These are phyloP conservation scores for Nibea albiflora DNA, from an alignment of 2,113 vertebrate genomes.

Conservation along the genomic window DNA sequence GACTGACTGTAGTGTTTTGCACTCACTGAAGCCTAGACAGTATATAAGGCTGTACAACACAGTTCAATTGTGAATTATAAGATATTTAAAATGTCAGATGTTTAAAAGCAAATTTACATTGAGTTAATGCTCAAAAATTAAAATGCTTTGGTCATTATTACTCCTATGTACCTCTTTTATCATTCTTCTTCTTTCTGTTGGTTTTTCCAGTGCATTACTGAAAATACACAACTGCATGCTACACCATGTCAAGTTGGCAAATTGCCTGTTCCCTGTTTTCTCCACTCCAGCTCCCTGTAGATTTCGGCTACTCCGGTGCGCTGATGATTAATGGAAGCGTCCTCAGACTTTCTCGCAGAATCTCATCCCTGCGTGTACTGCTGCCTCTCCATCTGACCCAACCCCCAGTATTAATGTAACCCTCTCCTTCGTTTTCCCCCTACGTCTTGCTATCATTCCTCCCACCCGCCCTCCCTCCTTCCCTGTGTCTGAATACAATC, in stretches of 20 bases:
- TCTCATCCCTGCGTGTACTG: constrained; percentile 40
- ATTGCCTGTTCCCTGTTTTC: constrained; percentile 58
- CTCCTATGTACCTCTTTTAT: neutral
- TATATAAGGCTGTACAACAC: neutral
- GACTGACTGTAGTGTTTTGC: neutral
- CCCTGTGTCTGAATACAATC: constrained; percentile 46
- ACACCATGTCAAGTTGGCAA: constrained; percentile 41
- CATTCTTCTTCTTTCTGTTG: constrained; percentile 10
- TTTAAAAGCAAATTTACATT: constrained; percentile 2
- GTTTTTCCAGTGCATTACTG: constrained; percentile 9
- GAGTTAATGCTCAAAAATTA: neutral
- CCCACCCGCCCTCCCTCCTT: constrained; percentile 32
- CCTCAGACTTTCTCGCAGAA: constrained; percentile 47
- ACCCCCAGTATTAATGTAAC: constrained; percentile 49
- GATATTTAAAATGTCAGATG: neutral
- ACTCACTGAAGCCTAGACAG: neutral
- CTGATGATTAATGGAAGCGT: constrained; percentile 72
- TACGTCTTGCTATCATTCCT: constrained; percentile 35
- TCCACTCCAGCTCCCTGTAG: constrained; percentile 53
- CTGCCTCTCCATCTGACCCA: constrained; percentile 51
- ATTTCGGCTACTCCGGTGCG: constrained; percentile 52
- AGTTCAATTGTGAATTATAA: neutral
- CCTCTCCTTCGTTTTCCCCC: constrained; percentile 5
- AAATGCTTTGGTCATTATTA: neutral
- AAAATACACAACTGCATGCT: constrained; percentile 6